Evolutionary conservation across 2,888 invertebrate genomes (phyloP), one percentile per base, ranked within the genome.

Genomic region (Archips crataeganus): DNA sequence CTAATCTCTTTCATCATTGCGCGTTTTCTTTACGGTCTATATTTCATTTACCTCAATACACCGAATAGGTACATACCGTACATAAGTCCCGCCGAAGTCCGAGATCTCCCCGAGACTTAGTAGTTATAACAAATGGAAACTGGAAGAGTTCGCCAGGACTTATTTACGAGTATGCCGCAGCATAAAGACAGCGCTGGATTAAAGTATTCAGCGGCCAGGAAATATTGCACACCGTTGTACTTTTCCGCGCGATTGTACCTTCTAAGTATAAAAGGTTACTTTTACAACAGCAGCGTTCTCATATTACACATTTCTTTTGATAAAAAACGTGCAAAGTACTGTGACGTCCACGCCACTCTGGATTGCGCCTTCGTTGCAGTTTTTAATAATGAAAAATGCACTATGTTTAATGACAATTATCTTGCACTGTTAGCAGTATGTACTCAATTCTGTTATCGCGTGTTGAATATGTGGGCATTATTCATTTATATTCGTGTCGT

Each of bases 51-150:
- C 39, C 69, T 45, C 51, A 49, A 64, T 76, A 68, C 75, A 75
- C 63, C 70, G 65, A 78, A 74, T 77, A 67, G 78, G 79, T 79
- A 78, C 75, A 80, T 77, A 75, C 71, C 71, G 82, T 84, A 79
- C 79, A 77, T 74, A 77, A 75, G 85, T 84, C 78, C 80, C 84
- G 84, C 75, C 80, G 79, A 84, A 85, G 81, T 84, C 84, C 79
- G 69, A 82, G 82, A 81, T 83, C 84, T 84, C 82, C 77, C 70
- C 45, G 81, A 79, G 88, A 88, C 88, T 91, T 87, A 85, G 84
- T 84, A 84, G 86, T 88, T 89, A 87, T 88, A 92, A 90, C 87
- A 87, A 90, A 90, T 89, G 89, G 86, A 86, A 86, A 85, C 87
- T 87, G 85, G 84, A 82, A 85, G 86, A 90, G 86, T 88, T 88